Conservation (phyloP, 1,140 invertebrate genomes). For the Drosophila burlai region DNA sequence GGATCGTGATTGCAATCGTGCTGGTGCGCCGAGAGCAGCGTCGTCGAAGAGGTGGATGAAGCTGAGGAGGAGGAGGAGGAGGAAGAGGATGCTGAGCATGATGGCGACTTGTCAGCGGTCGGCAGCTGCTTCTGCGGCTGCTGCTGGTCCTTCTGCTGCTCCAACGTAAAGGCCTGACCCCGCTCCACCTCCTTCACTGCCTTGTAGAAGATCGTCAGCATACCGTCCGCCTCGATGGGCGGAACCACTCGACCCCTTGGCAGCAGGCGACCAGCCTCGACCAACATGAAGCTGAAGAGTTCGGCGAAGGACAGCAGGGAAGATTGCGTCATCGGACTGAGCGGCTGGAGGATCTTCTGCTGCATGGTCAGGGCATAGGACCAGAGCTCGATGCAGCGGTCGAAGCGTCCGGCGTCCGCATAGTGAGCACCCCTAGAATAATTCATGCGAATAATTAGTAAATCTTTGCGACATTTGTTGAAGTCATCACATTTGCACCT, state of each 20-base stretch:
- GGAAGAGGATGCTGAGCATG: conserved; percentile 46
- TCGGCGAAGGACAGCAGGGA: conserved; percentile 97
- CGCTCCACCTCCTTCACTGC: conserved; percentile 90
- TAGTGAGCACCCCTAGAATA: conserved; percentile 94
- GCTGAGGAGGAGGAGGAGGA: conserved; percentile 34
- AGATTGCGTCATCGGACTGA: conserved; percentile 97
- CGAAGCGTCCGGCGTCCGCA: conserved; percentile 97
- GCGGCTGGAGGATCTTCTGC: conserved; percentile 95
- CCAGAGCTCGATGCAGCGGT: conserved; percentile 96
- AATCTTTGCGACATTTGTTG: no score
- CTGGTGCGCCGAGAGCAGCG: conserved; percentile 64
- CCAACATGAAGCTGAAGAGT: conserved; percentile 97
- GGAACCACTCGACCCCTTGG: conserved; percentile 91
- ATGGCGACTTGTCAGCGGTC: conserved; percentile 47
- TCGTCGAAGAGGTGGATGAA: conserved; percentile 55
- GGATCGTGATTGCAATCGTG: conserved; percentile 89
- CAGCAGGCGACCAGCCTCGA: conserved; percentile 89
- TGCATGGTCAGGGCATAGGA: conserved; percentile 99
- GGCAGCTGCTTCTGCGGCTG: conserved; percentile 45
- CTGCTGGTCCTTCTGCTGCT: conserved; percentile 65
- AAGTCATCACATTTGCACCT: conserved; percentile 47
- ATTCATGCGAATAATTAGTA: background rate
- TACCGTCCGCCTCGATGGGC: conserved; percentile 91
- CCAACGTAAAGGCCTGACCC: conserved; percentile 79
- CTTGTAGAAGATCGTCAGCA: conserved; percentile 93